Percentiles rank a stretch among this genome's conserved stretches.
Conservation (phyloP, 2,888 invertebrate genomes). For the Thera britannica region DNA sequence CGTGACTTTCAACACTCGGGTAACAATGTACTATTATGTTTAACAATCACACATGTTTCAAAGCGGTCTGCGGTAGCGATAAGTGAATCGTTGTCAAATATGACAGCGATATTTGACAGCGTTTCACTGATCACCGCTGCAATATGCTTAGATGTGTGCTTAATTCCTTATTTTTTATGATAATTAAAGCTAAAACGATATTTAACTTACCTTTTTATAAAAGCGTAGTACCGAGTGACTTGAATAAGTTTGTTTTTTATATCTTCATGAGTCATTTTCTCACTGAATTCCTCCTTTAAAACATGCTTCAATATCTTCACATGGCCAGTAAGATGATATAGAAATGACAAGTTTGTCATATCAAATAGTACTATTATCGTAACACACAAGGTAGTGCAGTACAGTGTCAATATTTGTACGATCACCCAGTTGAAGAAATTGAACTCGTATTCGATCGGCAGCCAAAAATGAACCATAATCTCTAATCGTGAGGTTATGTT, state of each 20-base stretch:
- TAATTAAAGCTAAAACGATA: conserved; percentile 1
- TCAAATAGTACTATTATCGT: conserved; percentile 46
- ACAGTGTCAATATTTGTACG: conserved; percentile 45
- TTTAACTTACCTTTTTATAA: conserved; percentile 49
- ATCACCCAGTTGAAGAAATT: conserved; percentile 48
- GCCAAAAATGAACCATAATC: conserved; percentile 52
- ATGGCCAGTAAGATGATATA: conserved; percentile 56
- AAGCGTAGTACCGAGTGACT: conserved; percentile 50
- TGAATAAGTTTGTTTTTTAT: conserved; percentile 44
- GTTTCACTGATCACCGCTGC: too few species aligned
- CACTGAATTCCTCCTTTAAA: conserved; percentile 41
- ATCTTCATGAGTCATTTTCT: conserved; percentile 40
- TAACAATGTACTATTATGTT: too few species aligned
- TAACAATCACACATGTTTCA: too few species aligned
- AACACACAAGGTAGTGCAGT: conserved; percentile 30
- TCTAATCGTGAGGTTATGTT: conserved; percentile 50
- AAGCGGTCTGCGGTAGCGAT: too few species aligned
- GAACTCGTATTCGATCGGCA: conserved; percentile 57
- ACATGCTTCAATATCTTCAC: conserved; percentile 50
- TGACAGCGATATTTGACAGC: too few species aligned
- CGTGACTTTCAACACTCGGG: too few species aligned
- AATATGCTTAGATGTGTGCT: too few species aligned
- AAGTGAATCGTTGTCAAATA: too few species aligned
- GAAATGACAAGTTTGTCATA: conserved; percentile 47
- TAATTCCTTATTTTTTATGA: too few species aligned